Conservation (phyloP, 2,888 invertebrate species). For the Caenorhabditis virilis region DNA sequence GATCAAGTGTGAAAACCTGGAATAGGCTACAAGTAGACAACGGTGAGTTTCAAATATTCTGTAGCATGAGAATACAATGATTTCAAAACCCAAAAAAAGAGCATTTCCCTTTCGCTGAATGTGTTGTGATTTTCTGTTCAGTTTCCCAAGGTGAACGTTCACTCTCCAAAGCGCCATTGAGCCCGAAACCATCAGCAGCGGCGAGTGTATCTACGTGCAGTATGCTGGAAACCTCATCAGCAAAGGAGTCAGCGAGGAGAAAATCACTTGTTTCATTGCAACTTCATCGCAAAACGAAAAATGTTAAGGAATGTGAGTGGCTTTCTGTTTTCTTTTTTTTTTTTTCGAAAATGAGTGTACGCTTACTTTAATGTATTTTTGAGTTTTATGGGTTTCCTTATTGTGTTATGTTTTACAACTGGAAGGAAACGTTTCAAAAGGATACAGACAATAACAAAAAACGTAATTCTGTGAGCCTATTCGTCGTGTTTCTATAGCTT, state of each 20-base stretch:
- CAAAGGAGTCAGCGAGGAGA: slow-evolving; percentile 56
- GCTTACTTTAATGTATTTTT: no score
- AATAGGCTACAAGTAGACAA: slow-evolving; percentile 59
- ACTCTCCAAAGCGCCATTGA: slow-evolving; percentile 60
- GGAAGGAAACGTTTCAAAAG: no score
- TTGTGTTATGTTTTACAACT: no score
- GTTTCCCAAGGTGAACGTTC: slow-evolving; percentile 57
- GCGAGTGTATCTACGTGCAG: slow-evolving; percentile 63
- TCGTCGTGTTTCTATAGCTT: no score
- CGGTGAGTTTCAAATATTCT: slow-evolving; percentile 31
- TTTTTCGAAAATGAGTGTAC: no score
- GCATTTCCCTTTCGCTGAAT: neutral
- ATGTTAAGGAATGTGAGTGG: slow-evolving; percentile 46
- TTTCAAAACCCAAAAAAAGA: slow-evolving; percentile 3
- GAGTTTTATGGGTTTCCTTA: no score
- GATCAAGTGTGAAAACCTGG: slow-evolving; percentile 46
- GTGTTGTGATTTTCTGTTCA: slow-evolving; percentile 12
- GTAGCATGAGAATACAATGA: neutral
- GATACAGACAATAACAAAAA: no score
- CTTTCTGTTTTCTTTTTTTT: no score
- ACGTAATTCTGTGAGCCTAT: no score
- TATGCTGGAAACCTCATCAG: slow-evolving; percentile 59
- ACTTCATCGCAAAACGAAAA: slow-evolving; percentile 53
- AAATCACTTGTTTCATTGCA: slow-evolving; percentile 66
- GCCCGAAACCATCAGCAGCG: slow-evolving; percentile 68